Percentiles rank a stretch among this genome's conserved stretches.
phyloP scores from a whole-genome alignment of 2,888 invertebrate species.

The Gerris lacustris region DNA sequence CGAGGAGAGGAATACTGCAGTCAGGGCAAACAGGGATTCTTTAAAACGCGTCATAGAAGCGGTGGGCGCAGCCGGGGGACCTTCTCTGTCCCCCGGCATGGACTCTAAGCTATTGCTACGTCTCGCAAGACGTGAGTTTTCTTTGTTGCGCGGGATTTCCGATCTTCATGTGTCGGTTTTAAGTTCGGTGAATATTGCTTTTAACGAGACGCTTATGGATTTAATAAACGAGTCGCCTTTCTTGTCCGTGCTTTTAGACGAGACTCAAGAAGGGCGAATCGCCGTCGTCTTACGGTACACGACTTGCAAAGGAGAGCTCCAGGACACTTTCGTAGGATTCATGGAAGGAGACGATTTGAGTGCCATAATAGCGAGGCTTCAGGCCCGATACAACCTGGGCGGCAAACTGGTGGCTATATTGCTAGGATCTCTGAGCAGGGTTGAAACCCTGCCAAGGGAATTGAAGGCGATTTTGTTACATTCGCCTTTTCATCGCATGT shows the following conservation, averaged over 20 bases:
- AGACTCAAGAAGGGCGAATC: background rate
- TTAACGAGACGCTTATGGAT: background rate
- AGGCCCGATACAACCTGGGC: background rate
- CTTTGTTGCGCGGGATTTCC: background rate
- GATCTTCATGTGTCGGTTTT: background rate
- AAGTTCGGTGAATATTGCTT: background rate
- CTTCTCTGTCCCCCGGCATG: background rate
- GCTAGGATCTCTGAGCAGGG: background rate
- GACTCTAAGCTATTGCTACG: background rate
- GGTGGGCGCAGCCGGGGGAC: background rate
- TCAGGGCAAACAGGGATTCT: background rate
- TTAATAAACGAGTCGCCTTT: background rate
- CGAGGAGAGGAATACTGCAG: background rate
- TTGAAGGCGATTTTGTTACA: background rate
- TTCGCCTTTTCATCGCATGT: background rate
- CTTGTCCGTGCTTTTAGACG: background rate
- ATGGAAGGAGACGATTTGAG: background rate
- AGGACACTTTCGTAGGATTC: background rate
- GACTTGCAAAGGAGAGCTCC: background rate
- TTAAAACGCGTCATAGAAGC: background rate
- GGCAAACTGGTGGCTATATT: background rate
- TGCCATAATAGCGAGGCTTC: background rate
- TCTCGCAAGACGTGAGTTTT: background rate
- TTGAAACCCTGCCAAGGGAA: background rate
- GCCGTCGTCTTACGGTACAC: background rate